Percentiles rank a stretch among this genome's conserved stretches.
phyloP scores from a whole-genome alignment of 2,888 invertebrate genomes.

The Gari tellinella region DNA sequence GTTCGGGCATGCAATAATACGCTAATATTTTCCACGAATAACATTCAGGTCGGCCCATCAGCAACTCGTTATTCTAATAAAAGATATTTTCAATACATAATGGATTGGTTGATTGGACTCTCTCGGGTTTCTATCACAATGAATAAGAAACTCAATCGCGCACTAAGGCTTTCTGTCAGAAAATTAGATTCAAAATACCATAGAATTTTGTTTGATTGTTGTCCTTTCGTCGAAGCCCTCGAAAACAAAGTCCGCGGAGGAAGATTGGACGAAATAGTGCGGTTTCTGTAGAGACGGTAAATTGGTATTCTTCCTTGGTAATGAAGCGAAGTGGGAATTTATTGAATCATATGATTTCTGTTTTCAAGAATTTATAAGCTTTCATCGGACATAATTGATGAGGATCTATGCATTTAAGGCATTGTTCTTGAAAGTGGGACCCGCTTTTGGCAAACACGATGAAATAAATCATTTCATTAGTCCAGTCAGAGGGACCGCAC shows the following conservation, averaged over 20 bases:
- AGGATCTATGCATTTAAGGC: slow-evolving; percentile 36
- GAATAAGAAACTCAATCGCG: slow-evolving; percentile 59
- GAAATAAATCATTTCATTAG: slow-evolving; percentile 27
- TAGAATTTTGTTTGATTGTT: slow-evolving; percentile 51
- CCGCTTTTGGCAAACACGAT: slow-evolving; percentile 16
- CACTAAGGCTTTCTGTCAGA: slow-evolving; percentile 57
- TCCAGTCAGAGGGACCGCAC: neutral
- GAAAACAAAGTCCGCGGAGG: slow-evolving; percentile 49
- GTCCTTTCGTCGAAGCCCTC: slow-evolving; percentile 19
- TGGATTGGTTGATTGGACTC: slow-evolving; percentile 50
- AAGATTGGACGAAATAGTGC: slow-evolving; percentile 57
- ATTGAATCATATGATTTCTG: slow-evolving; percentile 61
- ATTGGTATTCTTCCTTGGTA: slow-evolving; percentile 50
- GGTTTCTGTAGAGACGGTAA: slow-evolving; percentile 51
- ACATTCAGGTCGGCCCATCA: slow-evolving; percentile 49
- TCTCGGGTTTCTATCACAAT: slow-evolving; percentile 53
- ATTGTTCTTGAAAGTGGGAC: slow-evolving; percentile 19
- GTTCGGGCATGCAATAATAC: slow-evolving; percentile 58
- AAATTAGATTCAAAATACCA: slow-evolving; percentile 63
- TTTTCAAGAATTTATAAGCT: slow-evolving; percentile 51
- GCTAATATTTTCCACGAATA: slow-evolving; percentile 54
- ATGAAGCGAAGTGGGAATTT: slow-evolving; percentile 48
- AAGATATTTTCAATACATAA: slow-evolving; percentile 59
- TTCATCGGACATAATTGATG: slow-evolving; percentile 55
- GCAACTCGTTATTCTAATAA: slow-evolving; percentile 54